These are phyloP conservation scores for Eristalis intricaria DNA, from an alignment of 2,888 invertebrate species.

Conservation along the genomic window DNA sequence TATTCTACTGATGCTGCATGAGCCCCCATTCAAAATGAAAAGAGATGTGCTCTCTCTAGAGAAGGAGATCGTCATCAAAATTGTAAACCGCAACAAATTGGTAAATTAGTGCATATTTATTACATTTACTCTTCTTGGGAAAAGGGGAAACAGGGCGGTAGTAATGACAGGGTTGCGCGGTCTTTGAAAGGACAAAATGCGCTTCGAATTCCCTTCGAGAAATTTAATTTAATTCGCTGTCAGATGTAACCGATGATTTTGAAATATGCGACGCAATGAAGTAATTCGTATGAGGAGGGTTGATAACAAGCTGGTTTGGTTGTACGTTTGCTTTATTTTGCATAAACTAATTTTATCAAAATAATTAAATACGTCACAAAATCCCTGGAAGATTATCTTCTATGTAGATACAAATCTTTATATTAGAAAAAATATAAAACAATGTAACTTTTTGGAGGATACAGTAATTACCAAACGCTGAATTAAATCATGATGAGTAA, in stretches of 20 bases:
- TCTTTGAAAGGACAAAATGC: constrained; percentile 40
- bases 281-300: neutral
- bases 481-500: too few relatives aligned
- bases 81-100: constrained; percentile 79
- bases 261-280: constrained; percentile 60
- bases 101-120: constrained; percentile 77
- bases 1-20: constrained; percentile 40
- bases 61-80: constrained; percentile 75
- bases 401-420: neutral
- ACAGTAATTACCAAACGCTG: too few relatives aligned
- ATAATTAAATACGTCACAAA: constrained; percentile 52
- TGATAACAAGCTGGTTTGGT: constrained; percentile 39
- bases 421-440: neutral
- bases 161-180: constrained; percentile 12
- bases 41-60: constrained; percentile 43
- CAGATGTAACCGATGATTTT: constrained; percentile 74
- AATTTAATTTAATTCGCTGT: constrained; percentile 74
- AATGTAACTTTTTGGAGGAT: neutral
- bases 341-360: constrained; percentile 16
- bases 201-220: constrained; percentile 41
- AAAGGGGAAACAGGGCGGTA: constrained; percentile 20
- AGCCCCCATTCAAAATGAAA: constrained; percentile 52
- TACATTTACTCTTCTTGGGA: constrained; percentile 69
- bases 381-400: neutral
- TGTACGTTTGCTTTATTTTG: constrained; percentile 5